These are phyloP conservation scores for Clamator glandarius DNA, from an alignment of 2,797 vertebrate species.

Conservation along the genomic window DNA sequence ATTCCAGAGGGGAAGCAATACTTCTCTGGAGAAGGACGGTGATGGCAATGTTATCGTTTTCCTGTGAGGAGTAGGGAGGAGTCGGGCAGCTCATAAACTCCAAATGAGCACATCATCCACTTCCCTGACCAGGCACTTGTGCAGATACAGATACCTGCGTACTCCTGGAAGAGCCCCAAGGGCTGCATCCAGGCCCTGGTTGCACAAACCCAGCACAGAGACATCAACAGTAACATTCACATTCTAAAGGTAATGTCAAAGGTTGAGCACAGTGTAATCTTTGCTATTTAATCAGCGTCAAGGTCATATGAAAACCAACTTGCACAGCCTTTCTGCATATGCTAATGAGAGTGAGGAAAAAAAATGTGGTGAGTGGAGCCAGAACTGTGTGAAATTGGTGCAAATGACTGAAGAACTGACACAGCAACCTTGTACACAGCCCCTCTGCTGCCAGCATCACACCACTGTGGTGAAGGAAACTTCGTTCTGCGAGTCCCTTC, in stretches of 20 bases:
- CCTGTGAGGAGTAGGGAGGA: fast-evolving
- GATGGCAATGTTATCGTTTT: not conserved
- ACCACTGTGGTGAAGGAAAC: not conserved
- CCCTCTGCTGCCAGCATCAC: not conserved
- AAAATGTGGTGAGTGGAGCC: not conserved
- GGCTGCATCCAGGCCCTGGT: not conserved
- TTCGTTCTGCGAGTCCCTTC: not conserved
- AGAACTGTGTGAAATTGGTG: not conserved
- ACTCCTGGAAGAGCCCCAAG: not conserved
- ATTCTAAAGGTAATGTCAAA: not conserved
- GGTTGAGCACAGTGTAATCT: not conserved
- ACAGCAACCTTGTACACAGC: not conserved
- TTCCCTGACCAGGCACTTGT: not conserved
- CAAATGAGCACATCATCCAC: not conserved
- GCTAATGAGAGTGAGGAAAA: not conserved
- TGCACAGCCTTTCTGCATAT: not conserved
- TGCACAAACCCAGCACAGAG: not conserved
- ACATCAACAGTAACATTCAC: not conserved
- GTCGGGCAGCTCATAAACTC: not conserved
- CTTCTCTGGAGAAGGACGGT: not conserved
- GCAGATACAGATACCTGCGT: not conserved
- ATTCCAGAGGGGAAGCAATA: not conserved
- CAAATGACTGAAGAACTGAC: not conserved
- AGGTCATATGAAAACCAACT: not conserved
- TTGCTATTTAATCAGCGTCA: not conserved